These are phyloP conservation scores for Corvus cornix DNA, from an alignment of 2,113 vertebrate genomes.

Conservation along the genomic window DNA sequence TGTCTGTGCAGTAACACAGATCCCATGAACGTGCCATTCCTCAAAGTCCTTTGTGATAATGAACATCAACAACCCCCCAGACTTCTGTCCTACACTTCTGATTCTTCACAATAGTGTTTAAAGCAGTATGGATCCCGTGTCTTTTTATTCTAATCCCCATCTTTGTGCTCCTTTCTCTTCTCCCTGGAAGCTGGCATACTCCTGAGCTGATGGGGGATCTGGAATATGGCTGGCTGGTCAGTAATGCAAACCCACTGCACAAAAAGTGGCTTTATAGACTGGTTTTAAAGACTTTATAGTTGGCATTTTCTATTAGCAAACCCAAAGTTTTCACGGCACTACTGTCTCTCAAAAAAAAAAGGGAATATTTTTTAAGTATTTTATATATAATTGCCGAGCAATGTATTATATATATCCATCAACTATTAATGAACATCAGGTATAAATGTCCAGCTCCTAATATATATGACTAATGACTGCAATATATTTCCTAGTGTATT, in stretches of 20 bases:
- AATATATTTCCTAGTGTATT: neutral
- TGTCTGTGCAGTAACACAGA: neutral
- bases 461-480: conserved; percentile 16
- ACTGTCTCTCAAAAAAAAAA: neutral
- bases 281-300: neutral
- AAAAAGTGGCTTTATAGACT: neutral
- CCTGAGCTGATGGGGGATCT: neutral
- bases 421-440: conserved; percentile 48
- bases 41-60: neutral
- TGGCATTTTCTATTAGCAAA: neutral
- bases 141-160: neutral
- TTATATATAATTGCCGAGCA: neutral
- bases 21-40: fast-evolving
- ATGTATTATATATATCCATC: conserved; percentile 6
- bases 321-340: neutral
- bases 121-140: neutral
- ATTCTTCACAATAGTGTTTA: neutral
- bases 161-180: neutral
- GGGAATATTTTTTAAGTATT: neutral
- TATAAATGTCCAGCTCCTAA: conserved; percentile 19
- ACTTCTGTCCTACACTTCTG: neutral
- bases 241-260: neutral
- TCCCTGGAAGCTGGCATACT: neutral
- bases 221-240: neutral
- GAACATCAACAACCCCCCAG: neutral